Percentiles rank a stretch among this genome's conserved stretches.
Conservation (phyloP, 2,113 vertebrate species). For the Hydrochoerus hydrochaeris region DNA sequence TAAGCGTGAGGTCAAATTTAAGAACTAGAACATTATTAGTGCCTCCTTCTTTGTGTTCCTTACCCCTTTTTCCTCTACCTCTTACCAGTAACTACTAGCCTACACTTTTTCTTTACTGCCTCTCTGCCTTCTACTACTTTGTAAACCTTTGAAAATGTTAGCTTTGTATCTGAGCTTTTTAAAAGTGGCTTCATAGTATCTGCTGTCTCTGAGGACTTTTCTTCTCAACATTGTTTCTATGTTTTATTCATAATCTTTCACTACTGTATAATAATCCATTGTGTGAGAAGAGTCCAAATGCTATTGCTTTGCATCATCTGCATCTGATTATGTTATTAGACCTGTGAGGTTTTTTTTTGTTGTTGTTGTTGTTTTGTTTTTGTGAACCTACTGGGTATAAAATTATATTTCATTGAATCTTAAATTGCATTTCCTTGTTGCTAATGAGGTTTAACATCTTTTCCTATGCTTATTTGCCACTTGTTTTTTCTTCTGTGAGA, state of each 20-base stretch:
- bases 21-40: neutral
- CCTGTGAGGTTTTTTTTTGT: slow-evolving; percentile 42
- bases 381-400: slow-evolving; percentile 23
- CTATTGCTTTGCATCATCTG: neutral
- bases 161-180: neutral
- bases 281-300: neutral
- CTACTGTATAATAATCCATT: neutral
- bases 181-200: neutral
- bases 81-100: neutral
- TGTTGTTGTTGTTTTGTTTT: too few relatives aligned
- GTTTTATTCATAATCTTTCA: neutral
- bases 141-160: neutral
- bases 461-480: neutral
- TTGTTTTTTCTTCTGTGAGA: slow-evolving; percentile 26
- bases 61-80: neutral
- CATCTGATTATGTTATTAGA: neutral
- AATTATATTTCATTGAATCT: slow-evolving; percentile 39
- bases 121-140: neutral
- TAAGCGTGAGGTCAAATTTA: neutral
- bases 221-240: neutral
- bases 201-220: neutral
- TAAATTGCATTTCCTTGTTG: slow-evolving; percentile 63
- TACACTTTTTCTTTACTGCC: neutral
- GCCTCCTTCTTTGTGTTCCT: neutral
- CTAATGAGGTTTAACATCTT: neutral